Evolutionary conservation across 2,888 invertebrate species (phyloP).

Genomic region (Cancer borealis): DNA sequence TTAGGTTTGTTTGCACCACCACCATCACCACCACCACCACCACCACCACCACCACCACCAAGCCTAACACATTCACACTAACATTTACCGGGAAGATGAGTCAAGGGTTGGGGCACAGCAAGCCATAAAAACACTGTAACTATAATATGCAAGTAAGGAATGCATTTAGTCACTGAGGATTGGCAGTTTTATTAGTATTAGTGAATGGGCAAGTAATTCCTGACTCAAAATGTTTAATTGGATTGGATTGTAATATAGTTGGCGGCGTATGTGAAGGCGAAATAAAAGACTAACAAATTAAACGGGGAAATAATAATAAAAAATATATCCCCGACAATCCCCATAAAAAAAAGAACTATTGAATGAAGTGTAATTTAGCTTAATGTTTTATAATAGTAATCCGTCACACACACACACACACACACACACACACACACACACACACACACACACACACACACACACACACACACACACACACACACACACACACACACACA

Average conservation of each 20-base stretch:
- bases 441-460: constrained; percentile 42
- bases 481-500: constrained; percentile 45
- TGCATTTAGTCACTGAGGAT: not conserved
- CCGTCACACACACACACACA: not conserved
- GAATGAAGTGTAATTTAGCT: not conserved
- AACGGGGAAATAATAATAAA: no score
- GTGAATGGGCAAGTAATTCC: not conserved
- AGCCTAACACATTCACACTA: no score
- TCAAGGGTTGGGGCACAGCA: no score
- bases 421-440: constrained; percentile 39
- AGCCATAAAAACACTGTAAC: no score
- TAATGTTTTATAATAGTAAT: not conserved
- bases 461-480: constrained; percentile 38
- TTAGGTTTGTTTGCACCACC: no score
- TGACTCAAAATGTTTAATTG: not conserved
- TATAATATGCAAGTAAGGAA: no score
- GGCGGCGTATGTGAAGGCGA: not conserved
- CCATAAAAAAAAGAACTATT: not conserved
- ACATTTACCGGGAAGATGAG: no score
- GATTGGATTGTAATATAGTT: not conserved
- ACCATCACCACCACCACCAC: no score
- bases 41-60: no score
- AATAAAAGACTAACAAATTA: not conserved
- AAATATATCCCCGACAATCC: no score
- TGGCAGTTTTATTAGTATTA: not conserved